Conservation (phyloP, 2,888 invertebrate species). For the Chironomus riparius region DNA sequence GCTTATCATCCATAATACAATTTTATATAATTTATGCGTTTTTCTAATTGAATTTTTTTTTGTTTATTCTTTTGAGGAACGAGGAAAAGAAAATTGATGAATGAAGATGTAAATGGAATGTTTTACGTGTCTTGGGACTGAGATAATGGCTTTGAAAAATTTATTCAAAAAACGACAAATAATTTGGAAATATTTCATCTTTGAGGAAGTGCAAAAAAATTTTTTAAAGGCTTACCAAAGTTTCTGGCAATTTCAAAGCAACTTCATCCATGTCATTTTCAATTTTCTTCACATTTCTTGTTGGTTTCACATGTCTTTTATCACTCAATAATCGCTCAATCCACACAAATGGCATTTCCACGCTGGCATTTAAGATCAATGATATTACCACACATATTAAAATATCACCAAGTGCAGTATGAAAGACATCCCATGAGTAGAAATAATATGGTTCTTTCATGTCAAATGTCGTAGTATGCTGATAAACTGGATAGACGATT, state of each 20-base stretch:
- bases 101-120: not conserved
- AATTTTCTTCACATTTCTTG: no score
- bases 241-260: no score
- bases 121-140: no score
- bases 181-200: not conserved
- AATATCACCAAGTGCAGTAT: not conserved
- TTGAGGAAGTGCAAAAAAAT: no score
- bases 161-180: no score
- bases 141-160: no score
- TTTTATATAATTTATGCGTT: constrained; percentile 12
- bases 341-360: no score
- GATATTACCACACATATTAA: no score
- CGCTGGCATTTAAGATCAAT: no score
- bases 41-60: constrained; percentile 16
- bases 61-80: not conserved
- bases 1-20: not conserved
- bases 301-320: no score
- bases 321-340: no score
- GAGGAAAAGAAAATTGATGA: not conserved
- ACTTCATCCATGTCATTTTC: no score
- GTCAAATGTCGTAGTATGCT: not conserved
- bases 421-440: not conserved
- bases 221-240: not conserved
- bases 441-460: not conserved
- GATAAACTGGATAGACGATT: not conserved